phyloP scores from a whole-genome alignment of 37 sponge, comb jelly and placozoan genomes.

The Halichondria panicea region DNA sequence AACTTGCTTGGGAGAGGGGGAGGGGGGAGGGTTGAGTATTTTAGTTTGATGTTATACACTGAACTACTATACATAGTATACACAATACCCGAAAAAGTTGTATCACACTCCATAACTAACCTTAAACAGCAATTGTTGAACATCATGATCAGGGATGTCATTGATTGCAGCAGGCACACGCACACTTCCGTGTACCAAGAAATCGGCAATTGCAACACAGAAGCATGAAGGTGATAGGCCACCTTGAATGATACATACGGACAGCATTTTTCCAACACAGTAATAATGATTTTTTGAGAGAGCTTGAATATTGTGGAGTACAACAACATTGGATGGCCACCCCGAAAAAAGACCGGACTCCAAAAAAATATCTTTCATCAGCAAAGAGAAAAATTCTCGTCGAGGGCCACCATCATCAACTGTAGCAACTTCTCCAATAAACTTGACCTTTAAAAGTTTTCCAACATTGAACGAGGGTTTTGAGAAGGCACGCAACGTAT shows the following conservation, averaged over 20 bases:
- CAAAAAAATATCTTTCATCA: not conserved
- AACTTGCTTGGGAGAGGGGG: too few species aligned
- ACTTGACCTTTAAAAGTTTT: slow-evolving; percentile 21
- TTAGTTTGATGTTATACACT: too few species aligned
- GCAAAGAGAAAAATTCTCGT: slow-evolving; percentile 24
- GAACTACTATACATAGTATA: too few species aligned
- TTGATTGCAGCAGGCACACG: not conserved
- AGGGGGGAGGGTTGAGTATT: too few species aligned
- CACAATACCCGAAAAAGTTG: too few species aligned
- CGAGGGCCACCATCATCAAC: slow-evolving; percentile 50
- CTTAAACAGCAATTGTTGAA: not conserved
- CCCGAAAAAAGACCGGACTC: not conserved
- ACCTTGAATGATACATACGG: not conserved
- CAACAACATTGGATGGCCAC: not conserved
- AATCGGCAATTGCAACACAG: not conserved
- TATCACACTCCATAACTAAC: too few species aligned
- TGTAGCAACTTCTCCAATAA: slow-evolving; percentile 30
- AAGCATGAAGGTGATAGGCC: not conserved
- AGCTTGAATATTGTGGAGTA: not conserved
- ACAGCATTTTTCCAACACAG: not conserved
- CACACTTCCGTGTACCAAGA: not conserved
- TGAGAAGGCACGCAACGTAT: slow-evolving; percentile 26
- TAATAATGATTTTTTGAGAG: not conserved
- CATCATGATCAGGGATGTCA: not conserved
- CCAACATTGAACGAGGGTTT: slow-evolving; percentile 15